Conservation (phyloP, 2,888 invertebrate genomes). For the Nowickia ferox region DNA sequence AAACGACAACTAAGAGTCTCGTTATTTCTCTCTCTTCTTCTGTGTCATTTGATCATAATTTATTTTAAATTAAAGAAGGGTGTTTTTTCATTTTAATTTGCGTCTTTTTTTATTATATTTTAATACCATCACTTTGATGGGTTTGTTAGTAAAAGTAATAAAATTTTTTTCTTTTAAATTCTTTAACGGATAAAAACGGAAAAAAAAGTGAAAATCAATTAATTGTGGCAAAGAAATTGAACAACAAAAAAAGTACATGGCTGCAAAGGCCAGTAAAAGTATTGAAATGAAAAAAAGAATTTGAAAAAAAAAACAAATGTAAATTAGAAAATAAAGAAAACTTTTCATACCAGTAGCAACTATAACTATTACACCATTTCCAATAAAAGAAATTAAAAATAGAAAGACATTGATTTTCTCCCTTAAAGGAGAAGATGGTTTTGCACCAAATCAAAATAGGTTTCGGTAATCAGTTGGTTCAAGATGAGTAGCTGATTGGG, state of each 20-base stretch:
- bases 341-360: constrained; percentile 26
- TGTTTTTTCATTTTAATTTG: constrained; percentile 26
- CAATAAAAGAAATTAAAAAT: not conserved
- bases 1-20: constrained; percentile 13
- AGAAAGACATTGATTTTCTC: not conserved
- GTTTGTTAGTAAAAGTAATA: constrained; percentile 4
- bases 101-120: constrained; percentile 9
- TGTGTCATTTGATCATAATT: not conserved
- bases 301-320: constrained; percentile 42
- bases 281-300: constrained; percentile 28
- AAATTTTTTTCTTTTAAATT: constrained; percentile 16
- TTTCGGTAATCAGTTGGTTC: no score
- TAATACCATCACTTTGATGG: constrained; percentile 10
- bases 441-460: not conserved
- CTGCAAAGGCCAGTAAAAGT: constrained; percentile 59
- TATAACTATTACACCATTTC: not conserved
- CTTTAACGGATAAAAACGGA: constrained; percentile 11
- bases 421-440: not conserved
- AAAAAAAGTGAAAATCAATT: constrained; percentile 50
- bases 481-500: no score
- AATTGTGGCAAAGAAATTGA: constrained; percentile 38
- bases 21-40: not conserved
- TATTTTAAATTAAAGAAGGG: constrained; percentile 19
- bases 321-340: constrained; percentile 27
- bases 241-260: constrained; percentile 18